phyloP scores from a whole-genome alignment of 2,888 invertebrate species.

The Mimas tiliae region DNA sequence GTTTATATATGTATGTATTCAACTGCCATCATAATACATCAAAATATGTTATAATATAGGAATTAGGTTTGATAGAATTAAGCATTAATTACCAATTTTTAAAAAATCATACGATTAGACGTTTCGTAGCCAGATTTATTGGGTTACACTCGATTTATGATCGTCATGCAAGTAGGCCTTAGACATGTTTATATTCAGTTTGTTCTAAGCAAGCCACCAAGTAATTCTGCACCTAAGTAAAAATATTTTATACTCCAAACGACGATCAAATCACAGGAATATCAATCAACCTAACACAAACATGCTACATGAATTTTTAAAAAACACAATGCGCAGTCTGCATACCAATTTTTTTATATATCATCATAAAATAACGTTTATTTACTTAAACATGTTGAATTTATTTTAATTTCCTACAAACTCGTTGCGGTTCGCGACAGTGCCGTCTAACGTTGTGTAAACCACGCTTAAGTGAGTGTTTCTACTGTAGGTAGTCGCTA shows the following conservation, averaged over 20 bases:
- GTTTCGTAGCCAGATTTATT: no score
- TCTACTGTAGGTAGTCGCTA: background rate
- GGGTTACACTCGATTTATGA: no score
- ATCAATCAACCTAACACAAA: conserved; percentile 34
- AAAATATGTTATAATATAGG: no score
- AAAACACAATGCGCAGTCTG: conserved; percentile 27
- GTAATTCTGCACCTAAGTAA: background rate
- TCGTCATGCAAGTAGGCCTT: no score
- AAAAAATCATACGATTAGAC: no score
- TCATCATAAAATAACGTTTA: conserved; percentile 29
- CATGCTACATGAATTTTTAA: conserved; percentile 31
- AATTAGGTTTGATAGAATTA: no score
- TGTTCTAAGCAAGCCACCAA: background rate
- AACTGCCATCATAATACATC: background rate
- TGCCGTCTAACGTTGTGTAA: background rate
- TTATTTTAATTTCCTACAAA: conserved; percentile 11
- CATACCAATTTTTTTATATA: conserved; percentile 34
- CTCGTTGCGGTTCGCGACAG: background rate
- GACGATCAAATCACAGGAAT: conserved; percentile 32
- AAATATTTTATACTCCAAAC: conserved; percentile 27
- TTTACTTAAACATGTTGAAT: conserved; percentile 19
- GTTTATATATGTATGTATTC: no score
- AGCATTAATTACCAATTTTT: no score
- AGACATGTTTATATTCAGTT: background rate
- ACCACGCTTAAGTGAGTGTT: background rate